These are phyloP conservation scores for Centropus unirufus DNA, from an alignment of 2,113 vertebrate genomes.

Conservation along the genomic window DNA sequence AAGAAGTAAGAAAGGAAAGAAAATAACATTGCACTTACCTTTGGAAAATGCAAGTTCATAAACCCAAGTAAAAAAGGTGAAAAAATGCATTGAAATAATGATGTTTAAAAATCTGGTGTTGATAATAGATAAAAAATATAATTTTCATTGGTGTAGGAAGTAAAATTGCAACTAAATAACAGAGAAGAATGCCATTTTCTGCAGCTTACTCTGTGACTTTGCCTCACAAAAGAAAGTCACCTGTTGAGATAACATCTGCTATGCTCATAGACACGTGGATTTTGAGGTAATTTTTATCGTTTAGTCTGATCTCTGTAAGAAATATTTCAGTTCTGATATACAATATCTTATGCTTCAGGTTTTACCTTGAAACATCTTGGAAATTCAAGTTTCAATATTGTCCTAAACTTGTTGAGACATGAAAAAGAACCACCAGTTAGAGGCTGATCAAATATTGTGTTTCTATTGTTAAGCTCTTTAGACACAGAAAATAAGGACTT, in stretches of 20 bases:
- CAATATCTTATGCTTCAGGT: not conserved
- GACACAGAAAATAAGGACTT: not conserved
- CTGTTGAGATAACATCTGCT: slow-evolving; percentile 5
- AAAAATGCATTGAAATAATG: not conserved
- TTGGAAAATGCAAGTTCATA: not conserved
- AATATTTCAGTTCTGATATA: not conserved
- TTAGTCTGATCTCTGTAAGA: not conserved
- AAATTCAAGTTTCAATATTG: not conserved
- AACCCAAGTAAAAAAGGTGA: not conserved
- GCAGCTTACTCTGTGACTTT: not conserved
- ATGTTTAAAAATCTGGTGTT: not conserved
- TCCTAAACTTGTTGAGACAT: not conserved
- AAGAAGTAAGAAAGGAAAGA: not conserved
- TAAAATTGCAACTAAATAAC: not conserved
- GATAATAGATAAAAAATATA: not conserved
- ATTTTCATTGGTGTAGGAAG: not conserved
- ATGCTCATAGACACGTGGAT: not conserved
- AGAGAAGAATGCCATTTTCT: not conserved
- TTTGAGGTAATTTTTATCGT: not conserved
- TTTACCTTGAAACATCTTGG: not conserved
- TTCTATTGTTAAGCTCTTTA: not conserved
- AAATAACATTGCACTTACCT: not conserved
- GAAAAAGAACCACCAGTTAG: not conserved
- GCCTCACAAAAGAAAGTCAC: not conserved
- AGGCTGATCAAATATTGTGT: fast-evolving